These are phyloP conservation scores for Elachura formosa DNA, from an alignment of 2,113 vertebrate genomes.

Conservation along the genomic window DNA sequence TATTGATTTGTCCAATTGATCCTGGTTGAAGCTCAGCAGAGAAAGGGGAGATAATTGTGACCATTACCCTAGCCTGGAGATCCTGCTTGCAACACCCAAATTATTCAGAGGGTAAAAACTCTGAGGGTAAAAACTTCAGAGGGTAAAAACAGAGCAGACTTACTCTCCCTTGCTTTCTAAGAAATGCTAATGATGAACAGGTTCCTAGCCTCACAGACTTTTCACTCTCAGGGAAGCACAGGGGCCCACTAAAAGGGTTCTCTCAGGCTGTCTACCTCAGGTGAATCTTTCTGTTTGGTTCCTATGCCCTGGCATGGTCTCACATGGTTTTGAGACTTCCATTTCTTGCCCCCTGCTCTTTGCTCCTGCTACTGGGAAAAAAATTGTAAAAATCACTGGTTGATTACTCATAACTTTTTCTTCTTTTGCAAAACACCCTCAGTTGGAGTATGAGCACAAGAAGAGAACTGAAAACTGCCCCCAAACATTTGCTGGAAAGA, in stretches of 20 bases:
- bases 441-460: background rate
- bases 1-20: too few species aligned
- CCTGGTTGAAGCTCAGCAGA: accelerated
- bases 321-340: background rate
- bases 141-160: background rate
- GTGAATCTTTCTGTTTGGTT: background rate
- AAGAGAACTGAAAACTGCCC: background rate
- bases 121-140: background rate
- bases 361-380: background rate
- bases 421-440: background rate
- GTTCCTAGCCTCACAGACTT: background rate
- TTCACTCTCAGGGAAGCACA: background rate
- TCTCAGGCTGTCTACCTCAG: background rate
- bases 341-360: background rate
- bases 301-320: background rate
- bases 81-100: background rate
- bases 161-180: background rate
- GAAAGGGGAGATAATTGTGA: background rate
- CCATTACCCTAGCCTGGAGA: background rate
- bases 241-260: background rate
- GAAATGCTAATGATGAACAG: accelerated
- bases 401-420: background rate
- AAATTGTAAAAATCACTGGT: background rate
- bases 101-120: background rate
- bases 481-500: background rate